Evolutionary conservation across 2,113 vertebrate species (phyloP), one percentile per base, ranked within the genome.

Genomic region (Myocastor coypus): DNA sequence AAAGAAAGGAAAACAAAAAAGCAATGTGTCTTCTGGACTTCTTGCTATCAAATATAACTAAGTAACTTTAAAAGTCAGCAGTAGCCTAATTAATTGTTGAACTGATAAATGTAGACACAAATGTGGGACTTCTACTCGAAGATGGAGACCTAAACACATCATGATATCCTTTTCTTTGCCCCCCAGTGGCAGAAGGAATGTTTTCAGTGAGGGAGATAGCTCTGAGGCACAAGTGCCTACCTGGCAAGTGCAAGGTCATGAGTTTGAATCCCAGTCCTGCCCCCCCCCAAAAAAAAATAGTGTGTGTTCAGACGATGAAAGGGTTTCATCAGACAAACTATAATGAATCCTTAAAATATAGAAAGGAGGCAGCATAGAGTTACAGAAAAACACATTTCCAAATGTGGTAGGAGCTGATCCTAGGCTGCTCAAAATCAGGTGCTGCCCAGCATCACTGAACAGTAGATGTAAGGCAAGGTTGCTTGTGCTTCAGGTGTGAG

Each of bases 1-100:
- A 92, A 92, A 59, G 30, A 40, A 92, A 30, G 5, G 52, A 81
- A 95, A 87, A 93, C 14, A 52, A 85, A 55, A 94, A 68, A 82
- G 17, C 59, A 3, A 64, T 86, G 30, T 93, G 83, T 91, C 32
- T 77, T 83, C 34, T 71, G 32, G 52, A 32, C 8, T 78, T 93
- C 32, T 63, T 59, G 40, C 32, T 91, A 20, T 88, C 30, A 89
- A 32, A 83, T 12, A 52, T 3, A 82, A 78, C 75, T 68, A 50
- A 78, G 34, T 64, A 86, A 86, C 57, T 59, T 42, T 68, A 94
- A 82, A 61, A 30, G 46, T 83, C 50, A 73, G 61, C 68, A 83
- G 17, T 19, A 84, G 42, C 40, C 75, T 87, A 3, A 92, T 89
- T 83, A 42, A 78, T 63, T 93, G 34, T 34, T 89, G 13, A 55